Evolutionary conservation across 1,140 invertebrate species (phyloP).

Genomic region (Dinoponera quadriceps): DNA sequence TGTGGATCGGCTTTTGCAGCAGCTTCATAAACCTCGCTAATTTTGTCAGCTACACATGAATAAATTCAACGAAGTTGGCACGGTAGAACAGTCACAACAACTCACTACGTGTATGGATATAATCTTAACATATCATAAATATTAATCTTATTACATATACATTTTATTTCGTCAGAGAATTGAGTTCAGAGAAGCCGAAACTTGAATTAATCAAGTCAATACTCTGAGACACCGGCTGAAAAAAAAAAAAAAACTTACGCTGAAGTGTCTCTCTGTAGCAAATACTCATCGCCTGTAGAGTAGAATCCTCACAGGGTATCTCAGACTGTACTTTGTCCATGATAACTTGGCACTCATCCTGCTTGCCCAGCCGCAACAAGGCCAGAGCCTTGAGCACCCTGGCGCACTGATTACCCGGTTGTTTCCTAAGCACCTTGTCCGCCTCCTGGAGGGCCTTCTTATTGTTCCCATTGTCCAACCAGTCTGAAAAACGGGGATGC

Average conservation of each 20-base stretch:
- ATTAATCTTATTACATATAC: not conserved
- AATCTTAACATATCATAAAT: constrained; percentile 6
- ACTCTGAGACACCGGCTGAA: not conserved
- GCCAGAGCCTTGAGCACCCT: constrained; percentile 97
- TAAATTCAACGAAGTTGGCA: constrained; percentile 10
- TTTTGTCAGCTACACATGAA: constrained; percentile 91
- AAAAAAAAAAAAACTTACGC: constrained; percentile 91
- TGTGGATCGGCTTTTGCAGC: constrained; percentile 94
- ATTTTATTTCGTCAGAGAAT: not conserved
- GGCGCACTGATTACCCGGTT: constrained; percentile 94
- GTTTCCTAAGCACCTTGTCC: constrained; percentile 97
- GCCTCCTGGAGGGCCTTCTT: constrained; percentile 99
- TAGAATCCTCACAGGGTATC: constrained; percentile 95
- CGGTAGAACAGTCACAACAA: not conserved
- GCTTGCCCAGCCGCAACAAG: constrained; percentile 93
- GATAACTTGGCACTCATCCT: constrained; percentile 91
- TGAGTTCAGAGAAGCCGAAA: not conserved
- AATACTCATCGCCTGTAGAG: constrained; percentile 98
- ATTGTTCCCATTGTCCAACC: constrained; percentile 97
- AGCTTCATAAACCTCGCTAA: constrained; percentile 95
- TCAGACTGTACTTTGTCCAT: constrained; percentile 93
- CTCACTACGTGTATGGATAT: too few relatives aligned
- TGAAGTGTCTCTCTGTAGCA: constrained; percentile 97
- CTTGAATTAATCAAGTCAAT: not conserved
- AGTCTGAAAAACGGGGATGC: constrained; percentile 89